Evolutionary conservation across 2,888 invertebrate species (phyloP), one percentile per base, ranked within the genome.

Genomic region (Dryomyza anilis): DNA sequence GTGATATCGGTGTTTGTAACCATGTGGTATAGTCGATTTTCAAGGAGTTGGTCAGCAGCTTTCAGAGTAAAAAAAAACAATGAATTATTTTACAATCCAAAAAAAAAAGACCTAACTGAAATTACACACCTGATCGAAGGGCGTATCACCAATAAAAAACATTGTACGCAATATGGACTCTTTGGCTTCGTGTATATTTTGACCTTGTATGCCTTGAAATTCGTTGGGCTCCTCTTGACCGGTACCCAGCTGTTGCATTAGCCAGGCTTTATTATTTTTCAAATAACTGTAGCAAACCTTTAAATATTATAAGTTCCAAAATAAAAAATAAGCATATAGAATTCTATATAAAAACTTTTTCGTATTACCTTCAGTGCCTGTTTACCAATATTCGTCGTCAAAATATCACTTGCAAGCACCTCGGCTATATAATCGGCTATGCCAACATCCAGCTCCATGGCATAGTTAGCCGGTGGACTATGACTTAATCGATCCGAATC

Each of bases 121-220:
- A n/a, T 4, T 33, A 58, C 63, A 39, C 74, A 91, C 91, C 86
- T 92, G 91, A 83, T 94, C 93, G 77, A 93, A 93, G 0, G 89
- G 88, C 19, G 85, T 84, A 67, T 88, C 85, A 12, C 91, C 92
- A 65, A 93, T 92, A 75, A 91, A 91, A 76, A 93, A 94, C 92
- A 93, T 93, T 7, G 88, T 87, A 75, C 91, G 89, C 0, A 92
- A 81, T 12, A 93, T 82, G 0, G 89, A 87, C 0, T 86, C 84
- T 45, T 79, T 76, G 14, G 74, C 73, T 68, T 81, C 79, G 52
- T 74, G 73, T 3, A 83, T 78, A 58, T 79, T 81, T 71, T 84
- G 83, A 0, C 83, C 83, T 45, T 82, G 78, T 71, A 74, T 85
- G 67, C 69, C 82, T 58, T 80, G 80, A 64, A 76, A 75, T 5